phyloP scores from a whole-genome alignment of 2,888 invertebrate species.

The Aleiodes leptofemur region DNA sequence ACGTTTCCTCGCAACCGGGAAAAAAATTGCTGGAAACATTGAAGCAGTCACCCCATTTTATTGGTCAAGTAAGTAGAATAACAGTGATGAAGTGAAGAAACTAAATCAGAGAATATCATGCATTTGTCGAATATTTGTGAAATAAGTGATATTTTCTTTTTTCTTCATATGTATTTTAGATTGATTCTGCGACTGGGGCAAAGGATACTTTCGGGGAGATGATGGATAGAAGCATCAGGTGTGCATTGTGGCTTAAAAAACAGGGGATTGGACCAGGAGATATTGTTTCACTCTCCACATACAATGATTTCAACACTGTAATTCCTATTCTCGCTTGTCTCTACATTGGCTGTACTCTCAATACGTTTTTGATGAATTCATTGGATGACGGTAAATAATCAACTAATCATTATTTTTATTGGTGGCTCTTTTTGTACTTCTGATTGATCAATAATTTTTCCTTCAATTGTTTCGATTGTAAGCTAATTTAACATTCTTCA shows the following conservation, averaged over 20 bases:
- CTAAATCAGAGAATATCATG: too few species aligned
- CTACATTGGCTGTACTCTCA: conserved; percentile 62
- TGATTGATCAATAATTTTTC: not conserved
- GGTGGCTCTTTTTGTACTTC: not conserved
- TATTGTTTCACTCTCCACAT: conserved; percentile 61
- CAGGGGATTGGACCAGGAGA: conserved; percentile 61
- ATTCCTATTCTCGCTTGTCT: conserved; percentile 62
- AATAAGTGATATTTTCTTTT: too few species aligned
- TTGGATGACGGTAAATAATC: conserved; percentile 58
- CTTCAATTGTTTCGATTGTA: too few species aligned
- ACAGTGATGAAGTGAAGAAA: not conserved
- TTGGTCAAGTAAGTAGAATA: conserved; percentile 10
- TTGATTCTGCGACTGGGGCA: conserved; percentile 28
- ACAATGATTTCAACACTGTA: conserved; percentile 62
- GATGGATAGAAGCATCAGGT: conserved; percentile 36
- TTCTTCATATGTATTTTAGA: conserved; percentile 4
- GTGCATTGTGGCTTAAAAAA: conserved; percentile 42
- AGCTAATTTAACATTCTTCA: too few species aligned
- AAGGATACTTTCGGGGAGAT: conserved; percentile 39
- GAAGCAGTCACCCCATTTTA: not conserved
- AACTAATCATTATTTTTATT: not conserved
- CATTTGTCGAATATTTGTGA: too few species aligned
- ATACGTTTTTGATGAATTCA: conserved; percentile 61
- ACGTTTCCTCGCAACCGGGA: not conserved
- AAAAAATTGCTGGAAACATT: not conserved